phyloP scores from a whole-genome alignment of 37 sponge, comb jelly and placozoan genomes.

The Cliona cf. orientalis region DNA sequence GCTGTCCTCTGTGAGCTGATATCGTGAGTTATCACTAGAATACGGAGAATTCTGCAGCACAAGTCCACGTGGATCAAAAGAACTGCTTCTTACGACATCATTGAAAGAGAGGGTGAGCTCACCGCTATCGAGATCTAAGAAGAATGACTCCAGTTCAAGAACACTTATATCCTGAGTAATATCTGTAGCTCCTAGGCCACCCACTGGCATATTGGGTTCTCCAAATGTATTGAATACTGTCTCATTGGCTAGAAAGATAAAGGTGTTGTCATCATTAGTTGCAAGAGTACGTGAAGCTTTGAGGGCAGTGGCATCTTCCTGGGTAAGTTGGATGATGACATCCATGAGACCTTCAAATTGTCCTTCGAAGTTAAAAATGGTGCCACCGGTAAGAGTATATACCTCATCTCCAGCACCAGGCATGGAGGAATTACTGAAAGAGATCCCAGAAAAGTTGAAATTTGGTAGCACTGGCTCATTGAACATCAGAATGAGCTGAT shows the following conservation, averaged over 20 bases:
- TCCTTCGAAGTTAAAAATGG: slow-evolving; percentile 29
- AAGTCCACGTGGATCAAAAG: slow-evolving; percentile 69
- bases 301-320: slow-evolving; percentile 62
- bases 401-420: slow-evolving; percentile 15
- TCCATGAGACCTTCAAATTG: slow-evolving; percentile 41
- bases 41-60: slow-evolving; percentile 45
- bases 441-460: slow-evolving; percentile 74
- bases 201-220: slow-evolving; percentile 38
- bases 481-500: slow-evolving; percentile 76
- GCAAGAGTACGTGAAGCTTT: slow-evolving; percentile 59
- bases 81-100: slow-evolving; percentile 64
- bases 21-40: slow-evolving; percentile 14
- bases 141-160: slow-evolving; percentile 36
- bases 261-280: slow-evolving; percentile 42
- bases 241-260: slow-evolving; percentile 39
- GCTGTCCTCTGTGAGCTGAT: slow-evolving; percentile 44
- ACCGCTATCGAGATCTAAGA: slow-evolving; percentile 73
- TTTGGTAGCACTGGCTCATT: slow-evolving; percentile 81
- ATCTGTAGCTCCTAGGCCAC: slow-evolving; percentile 15
- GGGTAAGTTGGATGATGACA: slow-evolving; percentile 53
- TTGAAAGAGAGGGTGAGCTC: slow-evolving; percentile 65
- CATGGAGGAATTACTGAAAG: slow-evolving; percentile 28
- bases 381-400: slow-evolving; percentile 82
- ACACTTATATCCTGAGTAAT: slow-evolving; percentile 44
- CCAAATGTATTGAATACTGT: slow-evolving; percentile 68